Evolutionary conservation across 2,888 invertebrate genomes (phyloP), one percentile per base, ranked within the genome.

Genomic region (Acanthosepion esculentum): DNA sequence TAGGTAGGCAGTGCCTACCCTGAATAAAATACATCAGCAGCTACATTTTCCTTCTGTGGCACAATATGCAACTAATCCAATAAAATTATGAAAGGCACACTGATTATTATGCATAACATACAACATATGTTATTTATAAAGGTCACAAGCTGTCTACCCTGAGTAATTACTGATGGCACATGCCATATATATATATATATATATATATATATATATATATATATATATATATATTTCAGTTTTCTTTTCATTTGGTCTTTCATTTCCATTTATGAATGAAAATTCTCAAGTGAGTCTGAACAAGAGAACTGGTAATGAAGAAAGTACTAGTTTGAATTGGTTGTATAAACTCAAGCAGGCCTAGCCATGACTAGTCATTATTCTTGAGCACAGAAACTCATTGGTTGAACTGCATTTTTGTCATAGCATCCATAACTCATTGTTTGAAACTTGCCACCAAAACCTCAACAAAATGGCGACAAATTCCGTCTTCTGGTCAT

Each of bases 401-500:
- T n/a, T 78, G 78, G 18, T 33, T 33, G n/a, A 78, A 78, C 78
- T 33, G n/a, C 78, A n/a, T 78, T 78, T n/a, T 78, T 78, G 78
- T 78, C n/a, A 78, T 12, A 59, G 59, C 26, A 78, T 78, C 78
- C n/a, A n/a, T 78, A 26, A 64, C 23, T 64, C 64, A 78, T 78
- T 78, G 78, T 78, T 78, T 78, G n/a, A 78, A 78, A 78, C n/a
- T 78, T 33, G n/a, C n/a, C n/a, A 78, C 78, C n/a, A 78, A 78
- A 78, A 78, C 15, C n/a, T n/a, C 4, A 12, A 78, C 4, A 33
- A 5, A 5, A 78, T 78, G 78, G 78, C n/a, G 3, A 10, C 78
- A 8, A 10, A 12, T 78, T 78, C 78, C n/a, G 12, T 3, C 15
- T 18, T 29, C n/a, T n/a, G n/a, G 7, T n/a, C 78, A 8, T 23